Conservation (phyloP, 2,888 invertebrate genomes). For the Drosophila basisetae region DNA sequence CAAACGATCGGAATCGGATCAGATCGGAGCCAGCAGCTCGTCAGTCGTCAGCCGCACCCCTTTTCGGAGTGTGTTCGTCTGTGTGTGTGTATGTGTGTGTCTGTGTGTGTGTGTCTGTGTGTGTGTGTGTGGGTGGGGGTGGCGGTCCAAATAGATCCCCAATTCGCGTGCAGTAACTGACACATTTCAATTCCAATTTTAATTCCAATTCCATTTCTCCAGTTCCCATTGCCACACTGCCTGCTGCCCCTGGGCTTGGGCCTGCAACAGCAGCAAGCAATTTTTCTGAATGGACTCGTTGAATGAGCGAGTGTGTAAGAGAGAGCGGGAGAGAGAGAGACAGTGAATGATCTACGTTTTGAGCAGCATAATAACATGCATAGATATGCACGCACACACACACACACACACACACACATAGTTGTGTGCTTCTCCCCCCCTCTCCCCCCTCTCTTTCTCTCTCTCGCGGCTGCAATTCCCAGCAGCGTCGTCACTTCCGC, state of each 20-base stretch:
- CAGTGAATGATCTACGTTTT: constrained; percentile 16
- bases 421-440: neutral
- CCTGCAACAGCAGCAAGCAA: constrained; percentile 17
- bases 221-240: constrained; percentile 40
- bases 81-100: neutral
- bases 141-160: constrained; percentile 49
- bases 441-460: neutral
- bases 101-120: neutral
- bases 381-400: neutral
- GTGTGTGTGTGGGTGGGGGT: neutral
- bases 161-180: constrained; percentile 54
- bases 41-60: constrained; percentile 65
- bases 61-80: constrained; percentile 20
- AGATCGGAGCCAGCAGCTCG: constrained; percentile 38
- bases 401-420: neutral
- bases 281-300: constrained; percentile 49
- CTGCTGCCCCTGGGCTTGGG: constrained; percentile 35
- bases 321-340: neutral
- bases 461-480: constrained; percentile 42
- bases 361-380: constrained; percentile 32
- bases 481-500: constrained; percentile 53
- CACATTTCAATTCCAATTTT: constrained; percentile 41
- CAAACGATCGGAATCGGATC: constrained; percentile 40
- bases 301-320: constrained; percentile 21
- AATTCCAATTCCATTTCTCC: neutral